Base-by-base conservation (phyloP, 2,888 invertebrate genomes). In the Sclerodermus sp. region DNA sequence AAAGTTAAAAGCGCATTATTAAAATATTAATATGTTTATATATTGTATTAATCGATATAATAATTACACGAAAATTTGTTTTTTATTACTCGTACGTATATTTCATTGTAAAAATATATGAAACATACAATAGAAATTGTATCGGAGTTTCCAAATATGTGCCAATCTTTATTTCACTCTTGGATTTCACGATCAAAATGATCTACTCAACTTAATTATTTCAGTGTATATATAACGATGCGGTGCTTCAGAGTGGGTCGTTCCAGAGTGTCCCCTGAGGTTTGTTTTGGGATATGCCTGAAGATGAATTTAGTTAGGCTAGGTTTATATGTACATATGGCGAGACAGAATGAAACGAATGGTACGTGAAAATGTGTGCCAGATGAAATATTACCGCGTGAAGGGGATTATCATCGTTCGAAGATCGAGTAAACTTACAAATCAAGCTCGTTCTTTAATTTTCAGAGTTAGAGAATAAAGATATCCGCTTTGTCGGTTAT, bases 231-330 rank as follows among this genome's bases (percentile, higher is more conserved):
- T 8, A 30, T 12, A 49, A 45, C 42, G 46, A 57, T 57, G 53
- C 53, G 56, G 53, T 58, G 58, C 56, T 60, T 56, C 56, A 52
- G 54, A 55, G 51, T 51, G 52, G 47, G 52, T 58, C 51, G 48
- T 49, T 51, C 46, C 43, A 39, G 42, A 45, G 42, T 23, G 49
- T 40, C 2, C 9, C 23, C 49, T 44, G 37, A 46, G 47, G 41
- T 50, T 50, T 38, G 45, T 62, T 58, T 54, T 45, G 57, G 45
- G 43, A 52, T 44, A 57, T 55, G 66, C 55, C 66, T 64, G 61
- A 54, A 64, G 58, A 64, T 59, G 64, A 66, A 57, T 62, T 60
- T 63, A 63, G 57, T 63, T 63, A 62, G 64, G 48, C 56, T 57
- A 66, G 55, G 58, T 57, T 57, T 55, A n/a, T n/a, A 42, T 66